Percentiles rank a stretch among this genome's conserved stretches.
These are phyloP conservation scores for Lepeophtheirus nordmannii DNA, from an alignment of 2,888 invertebrate genomes.

Conservation along the genomic window DNA sequence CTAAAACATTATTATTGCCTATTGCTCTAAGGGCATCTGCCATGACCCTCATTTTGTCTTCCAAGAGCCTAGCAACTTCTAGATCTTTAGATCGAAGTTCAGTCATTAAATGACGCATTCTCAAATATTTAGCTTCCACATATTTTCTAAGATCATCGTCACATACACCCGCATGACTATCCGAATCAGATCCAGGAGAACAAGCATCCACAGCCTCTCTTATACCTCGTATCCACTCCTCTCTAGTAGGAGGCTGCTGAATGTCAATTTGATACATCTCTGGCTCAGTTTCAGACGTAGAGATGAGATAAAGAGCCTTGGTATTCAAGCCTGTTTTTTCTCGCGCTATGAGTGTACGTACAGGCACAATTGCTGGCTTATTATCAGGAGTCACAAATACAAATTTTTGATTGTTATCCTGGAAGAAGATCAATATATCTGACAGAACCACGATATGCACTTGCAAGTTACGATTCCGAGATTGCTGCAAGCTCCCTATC, in stretches of 20 bases:
- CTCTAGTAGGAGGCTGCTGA: slow-evolving; percentile 73
- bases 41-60: slow-evolving; percentile 65
- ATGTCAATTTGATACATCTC: slow-evolving; percentile 89
- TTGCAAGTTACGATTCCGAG: slow-evolving; percentile 73
- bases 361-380: slow-evolving; percentile 82
- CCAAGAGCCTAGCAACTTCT: slow-evolving; percentile 65
- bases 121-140: slow-evolving; percentile 58
- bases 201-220: not conserved
- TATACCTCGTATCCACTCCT: slow-evolving; percentile 53
- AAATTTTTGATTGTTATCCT: slow-evolving; percentile 81
- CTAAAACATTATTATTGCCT: slow-evolving; percentile 35
- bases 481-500: slow-evolving; percentile 72
- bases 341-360: slow-evolving; percentile 74
- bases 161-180: not conserved
- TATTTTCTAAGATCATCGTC: slow-evolving; percentile 41
- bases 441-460: slow-evolving; percentile 75
- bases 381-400: slow-evolving; percentile 70
- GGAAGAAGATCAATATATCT: slow-evolving; percentile 76
- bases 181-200: slow-evolving; percentile 20
- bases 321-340: slow-evolving; percentile 77
- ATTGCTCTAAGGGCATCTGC: slow-evolving; percentile 52
- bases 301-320: slow-evolving; percentile 76
- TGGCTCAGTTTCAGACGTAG: slow-evolving; percentile 54
- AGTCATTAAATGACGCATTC: slow-evolving; percentile 60
- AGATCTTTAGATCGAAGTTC: slow-evolving; percentile 71